A percentile compares a stretch with the other conserved stretches of the same genome.
phyloP scores from a whole-genome alignment of 2,113 vertebrate genomes.

The Aegotheles bennettii region DNA sequence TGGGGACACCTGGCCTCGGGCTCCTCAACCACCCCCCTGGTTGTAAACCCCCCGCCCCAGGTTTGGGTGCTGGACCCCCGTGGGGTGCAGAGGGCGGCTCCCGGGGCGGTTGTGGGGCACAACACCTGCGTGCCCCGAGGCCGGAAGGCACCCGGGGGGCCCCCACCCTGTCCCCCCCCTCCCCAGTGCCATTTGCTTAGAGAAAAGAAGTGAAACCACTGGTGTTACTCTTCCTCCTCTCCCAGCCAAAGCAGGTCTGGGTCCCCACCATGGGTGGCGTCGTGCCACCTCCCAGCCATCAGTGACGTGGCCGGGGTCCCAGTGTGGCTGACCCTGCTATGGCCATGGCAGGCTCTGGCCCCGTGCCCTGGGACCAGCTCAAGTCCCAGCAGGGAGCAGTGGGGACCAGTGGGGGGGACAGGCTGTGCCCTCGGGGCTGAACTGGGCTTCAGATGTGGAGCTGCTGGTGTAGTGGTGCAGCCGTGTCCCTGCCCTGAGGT shows the following conservation, averaged over 20 bases:
- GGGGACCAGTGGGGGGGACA: too few species aligned
- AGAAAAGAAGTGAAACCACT: constrained; percentile 32
- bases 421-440: too few species aligned
- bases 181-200: neutral
- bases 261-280: neutral
- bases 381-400: too few species aligned
- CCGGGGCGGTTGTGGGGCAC: neutral
- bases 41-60: neutral
- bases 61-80: neutral
- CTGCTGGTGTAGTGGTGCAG: too few species aligned
- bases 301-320: rapidly evolving
- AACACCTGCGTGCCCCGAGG: constrained; percentile 69
- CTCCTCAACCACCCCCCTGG: neutral
- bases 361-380: too few species aligned
- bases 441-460: too few species aligned
- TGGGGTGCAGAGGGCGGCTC: rapidly evolving
- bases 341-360: too few species aligned
- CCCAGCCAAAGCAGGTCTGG: rapidly evolving
- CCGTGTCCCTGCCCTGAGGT: neutral
- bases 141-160: neutral
- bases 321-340: too few species aligned
- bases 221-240: neutral
- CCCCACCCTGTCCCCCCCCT: rapidly evolving
- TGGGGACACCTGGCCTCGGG: neutral
- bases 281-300: rapidly evolving